phyloP scores from a whole-genome alignment of 2,888 invertebrate genomes.

The Saturnia pavonia region DNA sequence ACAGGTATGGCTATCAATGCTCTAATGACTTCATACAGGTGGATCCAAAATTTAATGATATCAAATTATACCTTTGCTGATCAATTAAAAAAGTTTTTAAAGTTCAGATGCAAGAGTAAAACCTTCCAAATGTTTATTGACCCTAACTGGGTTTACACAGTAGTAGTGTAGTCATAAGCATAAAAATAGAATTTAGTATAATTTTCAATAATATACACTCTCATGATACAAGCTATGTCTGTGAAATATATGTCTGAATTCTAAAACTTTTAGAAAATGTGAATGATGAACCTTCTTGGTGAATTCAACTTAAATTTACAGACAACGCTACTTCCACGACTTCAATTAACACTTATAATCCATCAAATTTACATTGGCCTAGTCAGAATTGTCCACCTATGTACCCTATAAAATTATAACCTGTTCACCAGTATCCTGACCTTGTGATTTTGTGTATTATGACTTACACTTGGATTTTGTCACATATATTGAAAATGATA shows the following conservation, averaged over 20 bases:
- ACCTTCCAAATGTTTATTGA: background rate
- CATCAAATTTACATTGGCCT: background rate
- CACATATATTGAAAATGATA: background rate
- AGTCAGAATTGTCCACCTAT: background rate
- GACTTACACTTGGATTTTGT: no score
- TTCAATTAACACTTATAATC: background rate
- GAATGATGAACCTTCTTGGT: background rate
- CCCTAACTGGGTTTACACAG: background rate
- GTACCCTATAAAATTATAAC: no score
- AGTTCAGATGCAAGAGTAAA: no score
- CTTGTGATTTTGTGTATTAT: no score
- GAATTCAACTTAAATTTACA: background rate
- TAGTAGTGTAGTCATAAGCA: background rate
- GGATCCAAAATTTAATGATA: no score
- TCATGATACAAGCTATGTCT: background rate
- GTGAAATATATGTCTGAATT: background rate
- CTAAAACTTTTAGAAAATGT: background rate
- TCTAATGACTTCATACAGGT: no score
- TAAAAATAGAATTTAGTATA: background rate
- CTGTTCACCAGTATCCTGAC: no score
- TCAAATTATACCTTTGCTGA: no score
- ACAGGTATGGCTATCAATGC: no score
- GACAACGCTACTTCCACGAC: background rate
- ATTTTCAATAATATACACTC: background rate
- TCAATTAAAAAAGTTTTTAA: no score